These are phyloP conservation scores for Bembecia ichneumoniformis DNA, from an alignment of 2,888 invertebrate genomes.

Conservation along the genomic window DNA sequence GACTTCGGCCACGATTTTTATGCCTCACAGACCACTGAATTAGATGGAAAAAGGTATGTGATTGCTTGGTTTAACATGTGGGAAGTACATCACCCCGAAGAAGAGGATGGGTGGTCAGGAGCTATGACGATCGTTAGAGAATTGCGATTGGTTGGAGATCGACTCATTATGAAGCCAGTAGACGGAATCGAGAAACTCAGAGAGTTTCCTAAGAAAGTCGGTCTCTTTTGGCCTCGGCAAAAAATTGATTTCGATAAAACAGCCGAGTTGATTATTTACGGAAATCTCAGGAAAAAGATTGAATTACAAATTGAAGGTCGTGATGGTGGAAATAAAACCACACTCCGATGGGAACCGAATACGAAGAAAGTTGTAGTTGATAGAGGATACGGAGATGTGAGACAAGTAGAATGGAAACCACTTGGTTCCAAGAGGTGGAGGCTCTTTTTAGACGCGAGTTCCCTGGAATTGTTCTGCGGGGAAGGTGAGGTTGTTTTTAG, in stretches of 20 bases:
- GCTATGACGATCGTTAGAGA: constrained; percentile 54
- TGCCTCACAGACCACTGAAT: constrained; percentile 50
- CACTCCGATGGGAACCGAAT: constrained; percentile 13
- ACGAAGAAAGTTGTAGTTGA: constrained; percentile 41
- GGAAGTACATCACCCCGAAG: constrained; percentile 48
- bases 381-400: constrained; percentile 38
- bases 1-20: constrained; percentile 66
- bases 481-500: constrained; percentile 63
- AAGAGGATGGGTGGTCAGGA: constrained; percentile 58
- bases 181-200: constrained; percentile 35
- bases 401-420: constrained; percentile 54
- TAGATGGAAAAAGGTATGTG: constrained; percentile 43
- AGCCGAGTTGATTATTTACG: constrained; percentile 39
- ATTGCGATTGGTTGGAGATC: constrained; percentile 32
- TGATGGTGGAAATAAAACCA: constrained; percentile 34
- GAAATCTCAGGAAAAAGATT: constrained; percentile 31
- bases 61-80: constrained; percentile 63
- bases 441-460: constrained; percentile 54
- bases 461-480: constrained; percentile 58
- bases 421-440: constrained; percentile 34
- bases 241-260: constrained; percentile 34
- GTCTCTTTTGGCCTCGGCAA: constrained; percentile 21
- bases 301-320: constrained; percentile 38
- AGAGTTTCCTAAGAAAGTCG: constrained; percentile 22
- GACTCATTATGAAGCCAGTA: constrained; percentile 47